A percentile compares a stretch with the other conserved stretches of the same genome.
Evolutionary conservation across 1,140 invertebrate genomes (phyloP).

Genomic region (Oryzaephilus surinamensis): DNA sequence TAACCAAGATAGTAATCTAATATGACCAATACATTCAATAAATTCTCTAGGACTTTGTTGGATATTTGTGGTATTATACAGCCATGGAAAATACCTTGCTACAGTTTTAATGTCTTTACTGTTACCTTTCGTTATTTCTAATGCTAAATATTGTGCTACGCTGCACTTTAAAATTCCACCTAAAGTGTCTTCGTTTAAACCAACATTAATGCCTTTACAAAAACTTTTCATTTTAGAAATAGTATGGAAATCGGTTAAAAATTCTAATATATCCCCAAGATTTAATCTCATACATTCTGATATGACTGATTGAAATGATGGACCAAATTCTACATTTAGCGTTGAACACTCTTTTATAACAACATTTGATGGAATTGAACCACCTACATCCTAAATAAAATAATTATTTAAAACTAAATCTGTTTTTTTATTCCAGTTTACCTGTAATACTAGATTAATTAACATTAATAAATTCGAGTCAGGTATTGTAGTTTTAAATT

Average conservation of each 20-base stretch:
- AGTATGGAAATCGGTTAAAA: constrained; percentile 92
- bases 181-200: constrained; percentile 88
- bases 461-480: constrained; percentile 90
- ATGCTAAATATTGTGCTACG: constrained; percentile 85
- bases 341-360: constrained; percentile 28
- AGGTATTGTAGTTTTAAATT: constrained; percentile 88
- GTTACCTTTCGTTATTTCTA: constrained; percentile 85
- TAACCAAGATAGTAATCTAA: constrained; percentile 91
- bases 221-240: constrained; percentile 93
- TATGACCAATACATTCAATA: constrained; percentile 88
- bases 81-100: constrained; percentile 80
- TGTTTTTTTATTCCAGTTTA: constrained; percentile 27
- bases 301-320: constrained; percentile 67
- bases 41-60: constrained; percentile 91
- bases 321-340: constrained; percentile 38
- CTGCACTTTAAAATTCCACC: constrained; percentile 92
- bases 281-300: constrained; percentile 89
- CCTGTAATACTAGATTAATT: constrained; percentile 78
- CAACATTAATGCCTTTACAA: constrained; percentile 63
- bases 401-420: constrained; percentile 7
- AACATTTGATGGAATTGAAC: constrained; percentile 33
- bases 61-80: constrained; percentile 73
- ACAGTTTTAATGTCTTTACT: constrained; percentile 76
- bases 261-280: constrained; percentile 88
- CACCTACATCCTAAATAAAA: constrained; percentile 56